Evolutionary conservation across 2,888 invertebrate species (phyloP).

Genomic region (Pristionchus arcanus): DNA sequence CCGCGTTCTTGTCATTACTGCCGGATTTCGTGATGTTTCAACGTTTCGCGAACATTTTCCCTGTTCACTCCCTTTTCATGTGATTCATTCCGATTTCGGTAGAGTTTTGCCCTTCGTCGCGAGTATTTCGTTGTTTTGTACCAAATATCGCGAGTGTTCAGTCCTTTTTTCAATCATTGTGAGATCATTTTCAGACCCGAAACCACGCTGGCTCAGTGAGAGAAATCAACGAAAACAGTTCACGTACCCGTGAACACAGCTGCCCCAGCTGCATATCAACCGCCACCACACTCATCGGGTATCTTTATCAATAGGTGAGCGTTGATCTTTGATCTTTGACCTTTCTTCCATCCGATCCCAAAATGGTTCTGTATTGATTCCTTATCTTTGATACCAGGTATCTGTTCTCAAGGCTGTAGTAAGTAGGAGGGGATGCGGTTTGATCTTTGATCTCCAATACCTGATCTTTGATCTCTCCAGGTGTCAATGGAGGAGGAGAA

Average conservation of each 20-base stretch:
- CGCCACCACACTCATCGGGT: constrained; percentile 11
- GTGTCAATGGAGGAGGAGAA: constrained; percentile 37
- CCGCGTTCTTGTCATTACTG: not conserved
- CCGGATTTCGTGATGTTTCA: not conserved
- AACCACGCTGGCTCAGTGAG: not conserved
- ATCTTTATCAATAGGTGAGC: constrained; percentile 10
- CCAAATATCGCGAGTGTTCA: not conserved
- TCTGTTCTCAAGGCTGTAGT: not conserved
- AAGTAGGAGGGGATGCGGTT: not conserved
- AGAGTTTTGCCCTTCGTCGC: too few species aligned
- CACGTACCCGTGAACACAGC: not conserved
- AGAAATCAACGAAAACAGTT: not conserved
- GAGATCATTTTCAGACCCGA: not conserved
- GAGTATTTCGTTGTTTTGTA: not conserved
- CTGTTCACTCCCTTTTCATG: too few species aligned
- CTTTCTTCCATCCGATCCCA: too few species aligned
- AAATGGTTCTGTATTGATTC: too few species aligned
- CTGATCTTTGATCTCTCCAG: not conserved
- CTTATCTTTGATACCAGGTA: too few species aligned
- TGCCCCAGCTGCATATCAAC: constrained; percentile 1
- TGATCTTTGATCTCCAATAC: not conserved
- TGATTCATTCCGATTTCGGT: too few species aligned
- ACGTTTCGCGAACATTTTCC: not conserved
- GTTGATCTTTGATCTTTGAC: not conserved
- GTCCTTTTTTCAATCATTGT: not conserved